Conservation (phyloP, 1,140 invertebrate species). For the Rhopalosiphum padi region DNA sequence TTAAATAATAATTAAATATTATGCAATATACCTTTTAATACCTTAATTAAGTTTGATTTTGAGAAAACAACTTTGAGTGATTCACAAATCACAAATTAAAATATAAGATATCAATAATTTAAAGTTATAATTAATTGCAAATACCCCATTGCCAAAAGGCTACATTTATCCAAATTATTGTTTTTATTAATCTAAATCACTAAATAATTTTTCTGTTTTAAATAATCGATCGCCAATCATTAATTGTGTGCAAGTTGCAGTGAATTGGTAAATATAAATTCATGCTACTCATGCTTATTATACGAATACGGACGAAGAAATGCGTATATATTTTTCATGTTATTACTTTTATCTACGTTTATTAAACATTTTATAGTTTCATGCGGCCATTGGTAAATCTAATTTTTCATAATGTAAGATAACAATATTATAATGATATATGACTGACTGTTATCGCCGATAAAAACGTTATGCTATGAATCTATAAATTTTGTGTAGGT, state of each 20-base stretch:
- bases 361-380: slow-evolving; percentile 17
- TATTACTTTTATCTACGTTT: neutral
- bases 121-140: neutral
- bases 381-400: neutral
- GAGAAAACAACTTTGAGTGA: neutral
- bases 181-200: neutral
- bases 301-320: neutral
- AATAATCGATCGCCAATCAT: neutral
- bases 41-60: neutral
- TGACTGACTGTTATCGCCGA: neutral
- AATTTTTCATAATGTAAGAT: neutral
- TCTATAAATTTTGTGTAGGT: neutral
- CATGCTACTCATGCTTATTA: neutral
- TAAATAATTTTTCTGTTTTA: neutral
- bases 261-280: neutral
- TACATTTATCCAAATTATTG: neutral
- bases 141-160: neutral
- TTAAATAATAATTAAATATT: neutral
- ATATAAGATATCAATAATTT: neutral
- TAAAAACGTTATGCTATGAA: neutral
- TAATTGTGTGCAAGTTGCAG: neutral
- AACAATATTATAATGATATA: neutral
- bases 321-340: neutral
- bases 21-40: neutral
- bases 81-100: too few relatives aligned